A percentile compares a stretch with the other conserved stretches of the same genome.
Conservation (phyloP, 1,140 invertebrate species). For the Lamellibrachia luymesi region DNA sequence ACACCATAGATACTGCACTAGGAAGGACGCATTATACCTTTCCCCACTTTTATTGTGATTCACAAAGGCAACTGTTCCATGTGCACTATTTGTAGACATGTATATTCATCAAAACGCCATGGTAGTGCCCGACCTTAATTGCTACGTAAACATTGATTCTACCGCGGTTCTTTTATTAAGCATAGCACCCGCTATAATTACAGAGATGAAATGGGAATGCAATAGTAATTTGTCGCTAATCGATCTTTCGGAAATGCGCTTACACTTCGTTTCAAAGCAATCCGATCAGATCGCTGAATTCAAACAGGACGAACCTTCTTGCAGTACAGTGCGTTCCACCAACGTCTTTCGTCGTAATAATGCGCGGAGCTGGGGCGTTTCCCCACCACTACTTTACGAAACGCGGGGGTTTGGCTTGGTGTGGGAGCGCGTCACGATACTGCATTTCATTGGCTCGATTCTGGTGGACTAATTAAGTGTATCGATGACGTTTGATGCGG, state of each 20-base stretch:
- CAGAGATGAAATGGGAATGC: not conserved
- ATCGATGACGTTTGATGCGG: not conserved
- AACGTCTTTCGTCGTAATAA: not conserved
- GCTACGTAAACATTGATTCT: not conserved
- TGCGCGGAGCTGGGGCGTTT: not conserved
- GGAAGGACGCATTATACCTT: no score
- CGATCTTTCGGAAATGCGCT: not conserved
- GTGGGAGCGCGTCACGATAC: not conserved
- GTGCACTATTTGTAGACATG: no score
- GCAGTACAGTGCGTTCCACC: not conserved
- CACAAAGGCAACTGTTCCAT: no score
- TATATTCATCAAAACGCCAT: no score
- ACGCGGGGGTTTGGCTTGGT: not conserved
- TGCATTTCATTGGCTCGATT: not conserved
- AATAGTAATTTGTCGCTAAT: not conserved
- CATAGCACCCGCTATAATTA: not conserved
- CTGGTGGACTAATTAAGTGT: not conserved
- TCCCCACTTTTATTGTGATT: no score
- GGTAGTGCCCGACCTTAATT: no score
- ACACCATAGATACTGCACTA: no score
- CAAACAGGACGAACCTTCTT: not conserved
- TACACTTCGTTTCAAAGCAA: not conserved
- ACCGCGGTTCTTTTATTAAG: not conserved
- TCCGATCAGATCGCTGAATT: not conserved
- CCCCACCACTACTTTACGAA: not conserved